phyloP scores from a whole-genome alignment of 2,113 vertebrate species.

The Sapajus apella region DNA sequence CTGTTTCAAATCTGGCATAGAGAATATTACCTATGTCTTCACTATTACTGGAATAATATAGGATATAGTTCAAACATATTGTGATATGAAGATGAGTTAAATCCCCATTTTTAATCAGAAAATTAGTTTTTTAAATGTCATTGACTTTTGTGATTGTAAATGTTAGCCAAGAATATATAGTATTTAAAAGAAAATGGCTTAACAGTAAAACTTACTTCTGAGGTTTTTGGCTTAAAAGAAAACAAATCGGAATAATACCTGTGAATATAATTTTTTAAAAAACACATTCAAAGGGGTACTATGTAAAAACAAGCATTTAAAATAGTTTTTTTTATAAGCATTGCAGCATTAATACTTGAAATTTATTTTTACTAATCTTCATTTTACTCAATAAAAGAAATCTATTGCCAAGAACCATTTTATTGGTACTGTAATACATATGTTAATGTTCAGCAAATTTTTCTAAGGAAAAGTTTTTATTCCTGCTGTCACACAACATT shows the following conservation, averaged over 20 bases:
- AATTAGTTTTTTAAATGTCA: constrained; percentile 47
- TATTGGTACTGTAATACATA: background rate
- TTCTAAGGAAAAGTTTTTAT: background rate
- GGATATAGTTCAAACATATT: background rate
- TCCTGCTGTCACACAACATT: background rate
- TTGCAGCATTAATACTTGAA: background rate
- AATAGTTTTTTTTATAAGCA: background rate
- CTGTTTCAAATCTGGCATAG: background rate
- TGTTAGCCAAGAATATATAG: background rate
- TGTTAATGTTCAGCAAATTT: background rate
- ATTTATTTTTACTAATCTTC: constrained; percentile 19
- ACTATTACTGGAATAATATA: background rate
- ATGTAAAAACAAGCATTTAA: background rate
- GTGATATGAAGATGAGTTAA: background rate
- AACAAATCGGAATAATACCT: constrained; percentile 3
- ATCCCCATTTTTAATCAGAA: constrained; percentile 24
- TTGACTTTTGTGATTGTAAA: constrained; percentile 41
- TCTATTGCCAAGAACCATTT: background rate
- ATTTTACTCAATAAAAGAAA: background rate
- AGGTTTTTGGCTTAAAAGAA: constrained; percentile 14
- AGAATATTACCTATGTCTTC: background rate
- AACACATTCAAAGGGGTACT: background rate
- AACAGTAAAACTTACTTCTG: background rate
- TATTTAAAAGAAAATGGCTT: constrained; percentile 39
- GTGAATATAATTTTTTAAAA: background rate